These are phyloP conservation scores for Anthonomus grandis DNA, from an alignment of 1,140 invertebrate species.

Conservation along the genomic window DNA sequence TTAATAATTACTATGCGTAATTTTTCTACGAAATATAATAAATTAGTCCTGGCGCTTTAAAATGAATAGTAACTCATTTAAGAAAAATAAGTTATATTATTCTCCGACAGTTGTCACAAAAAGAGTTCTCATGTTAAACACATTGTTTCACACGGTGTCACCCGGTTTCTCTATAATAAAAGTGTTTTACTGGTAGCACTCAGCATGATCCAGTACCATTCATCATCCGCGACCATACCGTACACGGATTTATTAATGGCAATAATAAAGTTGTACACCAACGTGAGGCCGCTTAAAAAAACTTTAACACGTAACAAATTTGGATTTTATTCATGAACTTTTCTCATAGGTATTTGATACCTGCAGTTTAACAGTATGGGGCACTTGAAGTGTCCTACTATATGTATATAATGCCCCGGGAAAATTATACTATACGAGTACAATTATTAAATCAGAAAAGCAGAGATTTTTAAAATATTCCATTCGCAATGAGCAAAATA, in stretches of 20 bases:
- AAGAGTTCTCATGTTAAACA: slow-evolving; percentile 6
- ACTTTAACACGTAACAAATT: slow-evolving; percentile 37
- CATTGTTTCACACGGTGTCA: slow-evolving; percentile 18
- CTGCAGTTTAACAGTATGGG: slow-evolving; percentile 25
- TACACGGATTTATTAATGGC: slow-evolving; percentile 32
- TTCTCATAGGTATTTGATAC: slow-evolving; percentile 35
- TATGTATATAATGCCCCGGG: slow-evolving; percentile 11
- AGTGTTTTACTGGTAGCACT: slow-evolving; percentile 31
- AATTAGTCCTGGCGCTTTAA: too few relatives aligned
- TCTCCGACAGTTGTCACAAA: too few relatives aligned
- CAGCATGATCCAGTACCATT: slow-evolving; percentile 17
- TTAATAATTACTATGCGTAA: background rate
- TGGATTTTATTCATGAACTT: slow-evolving; percentile 39
- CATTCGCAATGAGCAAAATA: too few relatives aligned
- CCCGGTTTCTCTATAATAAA: slow-evolving; percentile 20
- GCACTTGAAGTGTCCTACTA: slow-evolving; percentile 18
- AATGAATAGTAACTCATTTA: too few relatives aligned
- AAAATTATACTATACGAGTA: too few relatives aligned
- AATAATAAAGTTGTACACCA: slow-evolving; percentile 32
- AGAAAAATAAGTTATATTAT: too few relatives aligned
- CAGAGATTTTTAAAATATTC: too few relatives aligned
- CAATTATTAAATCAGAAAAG: too few relatives aligned
- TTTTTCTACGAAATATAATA: too few relatives aligned
- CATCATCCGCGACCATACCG: slow-evolving; percentile 20
- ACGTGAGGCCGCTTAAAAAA: too few relatives aligned